Conservation (phyloP, 2,888 invertebrate species). For the Synergus japonicus region DNA sequence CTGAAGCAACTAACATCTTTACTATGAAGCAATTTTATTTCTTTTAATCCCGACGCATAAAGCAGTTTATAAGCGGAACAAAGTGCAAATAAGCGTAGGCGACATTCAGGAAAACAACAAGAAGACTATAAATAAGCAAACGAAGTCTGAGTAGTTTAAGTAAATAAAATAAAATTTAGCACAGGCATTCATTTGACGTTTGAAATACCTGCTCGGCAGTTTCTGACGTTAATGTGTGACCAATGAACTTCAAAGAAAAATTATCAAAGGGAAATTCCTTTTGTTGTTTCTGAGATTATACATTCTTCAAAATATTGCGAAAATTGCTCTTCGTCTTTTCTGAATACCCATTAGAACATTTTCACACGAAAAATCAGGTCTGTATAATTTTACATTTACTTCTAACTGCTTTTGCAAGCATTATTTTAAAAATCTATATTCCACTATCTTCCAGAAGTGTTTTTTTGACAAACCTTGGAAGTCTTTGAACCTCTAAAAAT, state of each 20-base stretch:
- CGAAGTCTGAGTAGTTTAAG: constrained; percentile 50
- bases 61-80: neutral
- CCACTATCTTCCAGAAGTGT: too few species aligned
- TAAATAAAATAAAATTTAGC: constrained; percentile 53
- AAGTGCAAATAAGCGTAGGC: neutral
- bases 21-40: neutral
- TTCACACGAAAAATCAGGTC: too few species aligned
- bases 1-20: too few species aligned
- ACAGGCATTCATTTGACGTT: constrained; percentile 48
- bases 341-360: neutral
- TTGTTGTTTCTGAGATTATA: neutral
- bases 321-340: neutral
- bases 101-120: constrained; percentile 1
- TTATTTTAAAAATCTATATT: neutral
- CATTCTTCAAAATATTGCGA: neutral
- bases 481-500: neutral
- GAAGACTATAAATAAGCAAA: constrained; percentile 45
- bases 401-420: too few species aligned
- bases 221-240: neutral
- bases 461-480: neutral
- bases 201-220: constrained; percentile 32
- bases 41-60: neutral
- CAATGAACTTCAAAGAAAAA: constrained; percentile 13
- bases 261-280: neutral
- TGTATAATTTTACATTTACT: too few species aligned